Conservation (phyloP, 2,888 invertebrate species). For the Asteroscopus sphinx region DNA sequence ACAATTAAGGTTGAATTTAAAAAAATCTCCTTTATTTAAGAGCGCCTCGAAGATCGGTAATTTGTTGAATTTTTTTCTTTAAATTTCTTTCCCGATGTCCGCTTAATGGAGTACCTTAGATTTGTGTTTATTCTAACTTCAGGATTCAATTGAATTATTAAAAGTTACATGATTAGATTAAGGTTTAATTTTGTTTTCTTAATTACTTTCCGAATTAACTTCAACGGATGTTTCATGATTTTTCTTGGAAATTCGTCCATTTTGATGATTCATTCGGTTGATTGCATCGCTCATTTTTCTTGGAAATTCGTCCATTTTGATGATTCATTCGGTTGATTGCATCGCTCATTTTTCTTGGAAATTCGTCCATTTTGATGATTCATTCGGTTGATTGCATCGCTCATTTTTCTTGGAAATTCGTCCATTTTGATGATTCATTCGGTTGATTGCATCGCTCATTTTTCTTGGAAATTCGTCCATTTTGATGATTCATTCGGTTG, state of each 20-base stretch:
- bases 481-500: too few relatives aligned
- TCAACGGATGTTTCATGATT: not conserved
- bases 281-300: too few relatives aligned
- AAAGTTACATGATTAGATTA: slow-evolving; percentile 73
- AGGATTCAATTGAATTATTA: slow-evolving; percentile 76
- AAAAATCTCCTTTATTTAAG: slow-evolving; percentile 81
- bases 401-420: not conserved
- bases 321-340: too few relatives aligned
- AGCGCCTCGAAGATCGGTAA: slow-evolving; percentile 78
- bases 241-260: not conserved
- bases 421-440: not conserved
- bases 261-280: too few relatives aligned
- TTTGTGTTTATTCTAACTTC: slow-evolving; percentile 82
- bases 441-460: too few relatives aligned
- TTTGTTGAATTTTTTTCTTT: slow-evolving; percentile 85
- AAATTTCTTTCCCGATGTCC: slow-evolving; percentile 78
- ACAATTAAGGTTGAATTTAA: slow-evolving; percentile 86
- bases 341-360: not conserved
- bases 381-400: too few relatives aligned
- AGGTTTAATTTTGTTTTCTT: slow-evolving; percentile 69
- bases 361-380: not conserved
- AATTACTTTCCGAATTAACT: slow-evolving; percentile 60
- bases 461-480: too few relatives aligned
- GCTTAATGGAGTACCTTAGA: slow-evolving; percentile 80
- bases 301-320: not conserved